Evolutionary conservation across 2,113 vertebrate species (phyloP), one percentile per base, ranked within the genome.

Genomic region (Oreocharis arfaki): DNA sequence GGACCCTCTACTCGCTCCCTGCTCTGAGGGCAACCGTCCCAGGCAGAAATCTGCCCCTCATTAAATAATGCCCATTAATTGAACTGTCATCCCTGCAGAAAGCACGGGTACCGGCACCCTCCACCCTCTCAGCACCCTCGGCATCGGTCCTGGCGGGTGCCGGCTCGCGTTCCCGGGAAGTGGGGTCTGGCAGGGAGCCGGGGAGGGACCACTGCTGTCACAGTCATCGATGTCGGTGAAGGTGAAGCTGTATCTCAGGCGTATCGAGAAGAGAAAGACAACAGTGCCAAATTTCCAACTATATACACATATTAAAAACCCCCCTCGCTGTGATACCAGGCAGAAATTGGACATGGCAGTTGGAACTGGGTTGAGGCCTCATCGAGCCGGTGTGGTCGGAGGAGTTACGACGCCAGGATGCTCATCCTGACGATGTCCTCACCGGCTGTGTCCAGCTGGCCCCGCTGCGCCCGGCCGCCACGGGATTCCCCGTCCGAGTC

Each of bases 371-470:
- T 93, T 79, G 97, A 97, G 97, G 94, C 91, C 93, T 89, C 70
- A 5, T 6, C 2, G 26, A 68, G 67, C 69, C 41, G 27, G 93
- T 33, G 19, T 1, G n/a, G 37, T 39, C 2, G 68, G 86, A 71
- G 75, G 57, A 96, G 74, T 98, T 99, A 99, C 83, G 99, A 99
- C 6, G 99, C 99, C 96, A 99, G 97, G 61, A 99, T 99, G 74
- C 99, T 99, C 98, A 99, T 98, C 96, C 99, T 98, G 95, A 99
- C 98, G 92, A 99, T 98, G 94, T 99, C 99, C 97, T 99, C 99
- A 24, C 98, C 97, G 85, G 98, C 98, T 52, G 98, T 89, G 73
- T 99, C 99, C 98, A 99, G 97, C 96, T 98, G 98, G 6, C 97
- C 96, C 87, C 98, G 97, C 94, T 98, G 98, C 5, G 98, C 97